A percentile compares a stretch with the other conserved stretches of the same genome.
These are phyloP conservation scores for Archocentrus centrarchus DNA, from an alignment of 2,113 vertebrate genomes.

Conservation along the genomic window DNA sequence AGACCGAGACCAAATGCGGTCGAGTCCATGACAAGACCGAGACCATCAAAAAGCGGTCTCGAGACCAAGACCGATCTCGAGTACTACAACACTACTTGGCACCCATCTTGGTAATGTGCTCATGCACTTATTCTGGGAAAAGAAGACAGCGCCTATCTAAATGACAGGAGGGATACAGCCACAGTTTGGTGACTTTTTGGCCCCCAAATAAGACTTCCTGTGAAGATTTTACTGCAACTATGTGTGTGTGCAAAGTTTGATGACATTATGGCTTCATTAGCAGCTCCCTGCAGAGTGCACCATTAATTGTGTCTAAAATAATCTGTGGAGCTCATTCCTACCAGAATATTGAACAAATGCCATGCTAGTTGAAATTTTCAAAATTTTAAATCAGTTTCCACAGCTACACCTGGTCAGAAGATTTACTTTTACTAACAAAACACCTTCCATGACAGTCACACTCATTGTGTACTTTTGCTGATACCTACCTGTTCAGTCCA, in stretches of 20 bases:
- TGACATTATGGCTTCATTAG: background rate
- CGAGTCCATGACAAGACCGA: too few species aligned
- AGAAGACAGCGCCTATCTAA: background rate
- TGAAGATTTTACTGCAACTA: background rate
- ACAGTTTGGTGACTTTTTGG: too few species aligned
- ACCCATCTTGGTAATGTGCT: background rate
- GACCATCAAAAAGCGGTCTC: too few species aligned
- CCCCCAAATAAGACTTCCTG: too few species aligned
- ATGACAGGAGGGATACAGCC: background rate
- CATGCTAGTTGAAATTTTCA: background rate
- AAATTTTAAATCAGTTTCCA: background rate
- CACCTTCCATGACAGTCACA: background rate
- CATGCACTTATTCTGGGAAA: background rate
- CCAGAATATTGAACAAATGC: background rate
- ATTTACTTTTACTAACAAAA: background rate
- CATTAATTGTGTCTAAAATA: too few species aligned
- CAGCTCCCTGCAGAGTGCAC: background rate
- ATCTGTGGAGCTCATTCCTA: too few species aligned
- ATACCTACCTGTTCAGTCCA: conserved; percentile 88
- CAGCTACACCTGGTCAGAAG: background rate
- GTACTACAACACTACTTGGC: too few species aligned
- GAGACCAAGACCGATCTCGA: too few species aligned
- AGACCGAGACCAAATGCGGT: too few species aligned
- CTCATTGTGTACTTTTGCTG: background rate
- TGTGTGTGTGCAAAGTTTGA: background rate